Percentiles rank a stretch among this genome's conserved stretches.
These are phyloP conservation scores for Hermetia illucens DNA, from an alignment of 1,140 invertebrate species.

Conservation along the genomic window DNA sequence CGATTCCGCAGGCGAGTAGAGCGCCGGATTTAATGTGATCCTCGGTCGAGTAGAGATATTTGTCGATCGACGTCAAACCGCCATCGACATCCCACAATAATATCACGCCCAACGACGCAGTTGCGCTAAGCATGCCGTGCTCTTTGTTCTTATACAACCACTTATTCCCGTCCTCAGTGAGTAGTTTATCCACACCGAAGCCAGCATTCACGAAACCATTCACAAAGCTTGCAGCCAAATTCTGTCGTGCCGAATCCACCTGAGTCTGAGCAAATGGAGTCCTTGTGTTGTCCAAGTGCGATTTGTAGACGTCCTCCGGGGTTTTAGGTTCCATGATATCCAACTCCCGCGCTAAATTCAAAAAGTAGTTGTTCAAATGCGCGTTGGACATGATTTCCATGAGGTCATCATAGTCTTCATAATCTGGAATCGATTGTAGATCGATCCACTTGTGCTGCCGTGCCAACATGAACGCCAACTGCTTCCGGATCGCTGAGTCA, in stretches of 20 bases:
- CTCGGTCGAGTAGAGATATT: constrained; percentile 95
- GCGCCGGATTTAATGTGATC: constrained; percentile 94
- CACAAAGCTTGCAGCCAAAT: constrained; percentile 95
- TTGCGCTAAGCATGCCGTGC: constrained; percentile 95
- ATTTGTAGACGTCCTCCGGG: constrained; percentile 99
- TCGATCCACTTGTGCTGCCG: constrained; percentile 84
- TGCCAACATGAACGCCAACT: constrained; percentile 94
- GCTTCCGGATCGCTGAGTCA: constrained; percentile 47
- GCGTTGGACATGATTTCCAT: constrained; percentile 94
- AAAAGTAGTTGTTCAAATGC: constrained; percentile 90
- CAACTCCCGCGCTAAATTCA: constrained; percentile 90
- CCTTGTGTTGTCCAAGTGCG: constrained; percentile 85
- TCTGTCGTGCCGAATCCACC: constrained; percentile 90
- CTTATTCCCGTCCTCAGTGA: constrained; percentile 93
- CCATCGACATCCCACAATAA: constrained; percentile 98
- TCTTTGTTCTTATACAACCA: constrained; percentile 99
- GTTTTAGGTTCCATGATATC: constrained; percentile 99
- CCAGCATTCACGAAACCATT: constrained; percentile 99
- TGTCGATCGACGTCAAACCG: constrained; percentile 95
- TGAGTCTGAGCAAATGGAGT: constrained; percentile 70
- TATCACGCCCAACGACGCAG: constrained; percentile 85
- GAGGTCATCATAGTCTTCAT: constrained; percentile 76
- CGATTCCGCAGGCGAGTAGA: constrained; percentile 91
- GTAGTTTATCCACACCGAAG: constrained; percentile 93
- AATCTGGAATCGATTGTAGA: constrained; percentile 40